phyloP scores from a whole-genome alignment of 2,113 vertebrate genomes.

The Rhineura floridana region DNA sequence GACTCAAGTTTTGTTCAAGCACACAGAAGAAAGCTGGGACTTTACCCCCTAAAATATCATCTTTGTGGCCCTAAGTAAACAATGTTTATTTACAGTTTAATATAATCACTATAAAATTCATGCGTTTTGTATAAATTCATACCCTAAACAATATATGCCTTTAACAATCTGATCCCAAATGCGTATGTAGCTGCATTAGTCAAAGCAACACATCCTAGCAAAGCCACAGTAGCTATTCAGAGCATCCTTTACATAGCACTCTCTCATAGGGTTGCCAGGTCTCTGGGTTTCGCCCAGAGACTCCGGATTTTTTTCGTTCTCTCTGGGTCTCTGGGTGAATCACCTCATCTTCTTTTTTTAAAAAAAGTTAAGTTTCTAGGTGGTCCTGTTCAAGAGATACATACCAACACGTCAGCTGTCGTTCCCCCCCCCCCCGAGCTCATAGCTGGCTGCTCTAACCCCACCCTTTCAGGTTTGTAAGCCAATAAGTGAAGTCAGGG shows the following conservation, averaged over 20 bases:
- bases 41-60: slow-evolving; percentile 6
- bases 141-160: background rate
- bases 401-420: no score
- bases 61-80: slow-evolving; percentile 42
- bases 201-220: background rate
- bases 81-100: background rate
- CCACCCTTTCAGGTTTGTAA: no score
- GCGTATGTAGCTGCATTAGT: background rate
- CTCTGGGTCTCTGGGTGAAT: no score
- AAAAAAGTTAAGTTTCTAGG: background rate
- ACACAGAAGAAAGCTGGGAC: slow-evolving; percentile 36
- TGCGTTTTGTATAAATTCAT: background rate
- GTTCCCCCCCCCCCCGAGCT: no score
- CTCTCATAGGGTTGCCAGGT: no score
- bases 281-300: no score
- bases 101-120: background rate
- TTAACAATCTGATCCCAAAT: background rate
- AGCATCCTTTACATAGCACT: no score
- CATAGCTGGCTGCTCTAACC: no score
- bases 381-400: no score
- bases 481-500: no score
- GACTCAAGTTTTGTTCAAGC: slow-evolving; percentile 28
- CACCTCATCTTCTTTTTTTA: no score
- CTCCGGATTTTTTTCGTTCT: no score
- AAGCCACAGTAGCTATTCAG: background rate